A percentile compares a stretch with the other conserved stretches of the same genome.
phyloP scores from a whole-genome alignment of 2,113 vertebrate genomes.

The Vidua chalybeata region DNA sequence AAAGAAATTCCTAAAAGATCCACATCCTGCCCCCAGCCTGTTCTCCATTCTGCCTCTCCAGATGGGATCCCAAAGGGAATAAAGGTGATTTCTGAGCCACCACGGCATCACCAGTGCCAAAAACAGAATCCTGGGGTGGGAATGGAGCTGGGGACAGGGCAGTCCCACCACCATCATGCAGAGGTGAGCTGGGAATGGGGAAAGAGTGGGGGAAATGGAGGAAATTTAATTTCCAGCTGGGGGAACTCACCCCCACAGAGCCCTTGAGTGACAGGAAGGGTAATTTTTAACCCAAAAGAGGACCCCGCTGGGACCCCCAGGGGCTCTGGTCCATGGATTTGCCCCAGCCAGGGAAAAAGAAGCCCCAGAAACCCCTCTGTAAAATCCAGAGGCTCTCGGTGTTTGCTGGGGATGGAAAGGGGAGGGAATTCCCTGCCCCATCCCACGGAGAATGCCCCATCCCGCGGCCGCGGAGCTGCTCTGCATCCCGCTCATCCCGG shows the following conservation, averaged over 20 bases:
- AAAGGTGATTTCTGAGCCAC: background rate
- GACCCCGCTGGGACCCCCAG: background rate
- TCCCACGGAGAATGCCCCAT: background rate
- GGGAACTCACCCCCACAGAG: background rate
- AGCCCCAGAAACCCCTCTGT: accelerated
- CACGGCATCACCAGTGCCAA: accelerated
- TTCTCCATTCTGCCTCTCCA: accelerated
- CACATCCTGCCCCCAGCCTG: background rate
- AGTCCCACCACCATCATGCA: accelerated
- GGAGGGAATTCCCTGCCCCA: background rate
- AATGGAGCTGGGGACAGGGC: background rate
- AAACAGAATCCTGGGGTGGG: background rate
- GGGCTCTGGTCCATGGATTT: background rate
- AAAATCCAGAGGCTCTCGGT: accelerated
- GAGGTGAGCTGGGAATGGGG: background rate
- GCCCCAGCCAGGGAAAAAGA: background rate
- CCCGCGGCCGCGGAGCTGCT: background rate
- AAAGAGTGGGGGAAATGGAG: accelerated
- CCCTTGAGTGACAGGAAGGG: background rate
- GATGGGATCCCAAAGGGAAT: background rate
- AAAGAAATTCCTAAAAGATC: background rate
- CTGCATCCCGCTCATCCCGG: background rate
- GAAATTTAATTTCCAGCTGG: background rate
- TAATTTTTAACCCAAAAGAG: background rate
- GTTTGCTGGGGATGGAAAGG: background rate